Evolutionary conservation across 2,888 invertebrate genomes (phyloP).

Genomic region (Sicus ferrugineus): DNA sequence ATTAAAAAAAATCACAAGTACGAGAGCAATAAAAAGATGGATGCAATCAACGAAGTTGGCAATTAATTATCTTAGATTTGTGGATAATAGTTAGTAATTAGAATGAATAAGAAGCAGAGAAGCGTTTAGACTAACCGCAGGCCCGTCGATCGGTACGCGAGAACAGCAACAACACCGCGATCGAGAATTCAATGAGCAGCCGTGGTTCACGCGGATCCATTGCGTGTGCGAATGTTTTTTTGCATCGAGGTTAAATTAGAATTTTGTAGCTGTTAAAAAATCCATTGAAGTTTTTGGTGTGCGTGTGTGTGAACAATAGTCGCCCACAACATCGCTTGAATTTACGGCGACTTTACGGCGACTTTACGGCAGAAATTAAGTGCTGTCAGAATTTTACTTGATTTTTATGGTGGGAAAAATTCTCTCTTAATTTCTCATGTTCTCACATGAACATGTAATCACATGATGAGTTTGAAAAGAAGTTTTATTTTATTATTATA

Average conservation of each 20-base stretch:
- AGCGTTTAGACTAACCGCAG: constrained; percentile 29
- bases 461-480: too few species aligned
- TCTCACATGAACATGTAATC: too few species aligned
- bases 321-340: too few species aligned
- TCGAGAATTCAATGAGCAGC: constrained; percentile 18
- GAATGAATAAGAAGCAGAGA: not conserved
- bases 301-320: not conserved
- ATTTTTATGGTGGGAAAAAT: too few species aligned
- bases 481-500: too few species aligned
- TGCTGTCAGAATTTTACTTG: too few species aligned
- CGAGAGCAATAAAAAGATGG: not conserved
- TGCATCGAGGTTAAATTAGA: constrained; percentile 7
- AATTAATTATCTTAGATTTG: too few species aligned
- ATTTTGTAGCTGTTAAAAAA: not conserved
- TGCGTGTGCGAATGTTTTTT: constrained; percentile 9
- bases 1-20: not conserved
- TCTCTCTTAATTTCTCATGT: too few species aligned
- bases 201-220: constrained; percentile 29
- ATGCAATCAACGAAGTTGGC: not conserved
- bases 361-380: too few species aligned
- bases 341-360: too few species aligned
- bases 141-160: constrained; percentile 13
- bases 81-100: not conserved
- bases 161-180: constrained; percentile 13
- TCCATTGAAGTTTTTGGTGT: not conserved